Conservation (phyloP, 2,113 vertebrate genomes). For the Paradisaea rubra region DNA sequence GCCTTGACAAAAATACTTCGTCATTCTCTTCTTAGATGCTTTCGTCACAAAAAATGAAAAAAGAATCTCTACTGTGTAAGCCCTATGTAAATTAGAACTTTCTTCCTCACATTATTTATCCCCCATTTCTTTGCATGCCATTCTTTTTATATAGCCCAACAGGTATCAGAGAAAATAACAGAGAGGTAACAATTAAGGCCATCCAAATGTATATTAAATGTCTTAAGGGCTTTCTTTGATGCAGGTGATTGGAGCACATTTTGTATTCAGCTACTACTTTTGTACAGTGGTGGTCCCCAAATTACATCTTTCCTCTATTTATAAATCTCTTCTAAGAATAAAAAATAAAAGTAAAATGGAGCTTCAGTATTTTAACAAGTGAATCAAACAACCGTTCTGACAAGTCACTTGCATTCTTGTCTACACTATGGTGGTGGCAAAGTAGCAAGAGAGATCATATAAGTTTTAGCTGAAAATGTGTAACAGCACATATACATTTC, state of each 20-base stretch:
- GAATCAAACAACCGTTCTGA: constrained; percentile 26
- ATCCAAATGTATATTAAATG: constrained; percentile 40
- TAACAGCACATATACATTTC: constrained; percentile 58
- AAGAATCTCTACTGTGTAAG: neutral
- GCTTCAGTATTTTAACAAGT: constrained; percentile 15
- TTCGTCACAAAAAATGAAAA: neutral
- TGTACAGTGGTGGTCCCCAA: constrained; percentile 64
- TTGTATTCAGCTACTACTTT: constrained; percentile 47
- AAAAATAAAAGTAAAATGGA: constrained; percentile 2
- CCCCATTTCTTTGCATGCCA: neutral
- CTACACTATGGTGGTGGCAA: constrained; percentile 22
- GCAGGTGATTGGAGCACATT: constrained; percentile 35
- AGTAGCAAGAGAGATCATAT: constrained; percentile 36
- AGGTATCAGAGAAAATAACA: constrained; percentile 3
- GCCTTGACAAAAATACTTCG: constrained; percentile 10
- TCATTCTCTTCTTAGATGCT: constrained; percentile 21
- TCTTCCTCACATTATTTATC: neutral
- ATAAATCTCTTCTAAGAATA: constrained; percentile 21
- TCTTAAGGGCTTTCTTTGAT: constrained; percentile 40
- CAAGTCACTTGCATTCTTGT: constrained; percentile 37
- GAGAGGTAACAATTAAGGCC: constrained; percentile 68
- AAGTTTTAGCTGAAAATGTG: constrained; percentile 25
- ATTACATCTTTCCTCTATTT: constrained; percentile 31
- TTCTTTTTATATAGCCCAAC: constrained; percentile 21
- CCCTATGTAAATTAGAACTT: neutral